Base-by-base conservation (phyloP, 1,140 invertebrate species). In the Saxidomus purpurata region DNA sequence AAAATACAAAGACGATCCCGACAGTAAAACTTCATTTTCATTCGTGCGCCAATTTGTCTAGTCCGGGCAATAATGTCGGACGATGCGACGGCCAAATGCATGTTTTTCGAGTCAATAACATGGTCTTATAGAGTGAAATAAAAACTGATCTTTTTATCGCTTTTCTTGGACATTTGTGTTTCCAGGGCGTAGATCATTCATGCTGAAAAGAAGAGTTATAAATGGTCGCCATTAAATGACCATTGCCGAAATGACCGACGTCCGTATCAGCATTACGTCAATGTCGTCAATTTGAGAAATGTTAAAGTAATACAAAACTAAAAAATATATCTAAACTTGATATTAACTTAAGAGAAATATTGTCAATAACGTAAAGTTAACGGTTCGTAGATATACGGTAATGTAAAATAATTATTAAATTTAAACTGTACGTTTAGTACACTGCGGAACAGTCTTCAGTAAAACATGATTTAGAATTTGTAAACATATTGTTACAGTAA, bases 51-150 rank as follows among this genome's bases (percentile, higher is more conserved):
- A 71, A n/a, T 69, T 74, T 71, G 63, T 71, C 83, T 85, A 34
- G 34, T 71, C 61, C 49, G 0, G 67, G 69, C 36, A 76, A 85
- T 85, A 85, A 85, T 71, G 31, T 55, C 61, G 17, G 40, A 11
- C 25, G 63, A 67, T 4, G 22, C 67, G 47, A 19, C 19, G 28
- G 67, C 52, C 40, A 85, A 85, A 36, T 74, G 63, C 38, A 69
- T 74, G 83, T 55, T 74, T 85, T 74, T 49, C 63, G 13, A 85
- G 61, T 85, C 67, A 74, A 85, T 85, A 71, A 85, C 83, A 85
- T 85, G 40, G 67, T 76, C 63, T 47, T 74, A 71, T 49, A 71
- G 67, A 85, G 61, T 55, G 25, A 85, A 85, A 85, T 55, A 67
- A 67, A 67, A 55, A 25, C 34, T n/a, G 19, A 74, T 49, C 40